Evolutionary conservation across 2,888 invertebrate species (phyloP), one percentile per base, ranked within the genome.

Genomic region (Dichetophora obliterata): DNA sequence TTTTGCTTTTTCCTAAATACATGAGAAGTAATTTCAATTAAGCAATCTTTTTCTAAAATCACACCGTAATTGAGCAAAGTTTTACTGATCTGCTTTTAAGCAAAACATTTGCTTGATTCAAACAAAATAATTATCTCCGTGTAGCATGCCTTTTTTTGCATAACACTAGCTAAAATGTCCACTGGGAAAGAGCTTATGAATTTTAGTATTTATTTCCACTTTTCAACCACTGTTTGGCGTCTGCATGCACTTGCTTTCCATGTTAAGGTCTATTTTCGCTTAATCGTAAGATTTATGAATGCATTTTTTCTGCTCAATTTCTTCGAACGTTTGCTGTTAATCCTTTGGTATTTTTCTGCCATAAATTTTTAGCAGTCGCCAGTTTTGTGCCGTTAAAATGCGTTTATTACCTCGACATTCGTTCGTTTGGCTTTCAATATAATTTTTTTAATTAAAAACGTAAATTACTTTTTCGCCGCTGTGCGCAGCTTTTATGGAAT

Each of bases 401-500:
- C 50, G 24, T 16, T 48, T 16, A 50, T 19, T 48, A 8, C 66
- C 14, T 68, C 16, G 50, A 2, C n/a, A 19, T 68, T 24, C 34
- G 34, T 31, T 31, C 16, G 4, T 31, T 27, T 63, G 5, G 27
- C n/a, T 31, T 63, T 63, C 31, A 31, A 31, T 63, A 31, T 31
- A 63, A 31, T 63, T n/a, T 24, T 61, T 61, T 63, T 63, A 63
- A 63, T 63, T 63, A 63, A 63, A 63, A 63, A 31, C 63, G 63
- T 31, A 31, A 63, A 63, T 63, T 63, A 63, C 34, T 11, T 63
- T 63, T 63, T 9, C n/a, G 16, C 63, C 63, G 63, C 27, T 31
- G 24, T 22, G 27, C 57, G 24, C 54, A 54, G 54, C 19, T 8
- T 19, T 22, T 6, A 22, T 22, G 19, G 54, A 54, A 54, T 19